Evolutionary conservation across 2,888 invertebrate species (phyloP).

Genomic region (Orthosia gothica): DNA sequence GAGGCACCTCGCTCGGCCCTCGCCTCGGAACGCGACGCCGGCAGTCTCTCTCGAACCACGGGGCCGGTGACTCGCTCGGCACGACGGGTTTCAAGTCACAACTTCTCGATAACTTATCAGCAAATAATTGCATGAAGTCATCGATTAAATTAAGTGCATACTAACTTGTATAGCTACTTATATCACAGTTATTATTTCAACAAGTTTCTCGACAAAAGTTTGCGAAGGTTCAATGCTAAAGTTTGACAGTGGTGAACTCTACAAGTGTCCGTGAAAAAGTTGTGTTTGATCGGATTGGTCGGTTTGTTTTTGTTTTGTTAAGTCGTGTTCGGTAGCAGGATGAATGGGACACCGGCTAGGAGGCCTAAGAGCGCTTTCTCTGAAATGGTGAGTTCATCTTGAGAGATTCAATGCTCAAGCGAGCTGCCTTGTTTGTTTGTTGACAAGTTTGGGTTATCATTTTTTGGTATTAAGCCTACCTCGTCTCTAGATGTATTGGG

Average conservation of each 20-base stretch:
- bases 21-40: constrained; percentile 49
- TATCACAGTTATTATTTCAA: constrained; percentile 45
- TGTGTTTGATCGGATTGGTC: constrained; percentile 83
- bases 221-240: constrained; percentile 73
- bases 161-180: constrained; percentile 53
- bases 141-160: constrained; percentile 86
- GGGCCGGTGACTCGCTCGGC: constrained; percentile 77
- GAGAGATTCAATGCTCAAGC: constrained; percentile 5
- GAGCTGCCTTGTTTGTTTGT: constrained; percentile 7
- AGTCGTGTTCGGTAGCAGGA: constrained; percentile 79
- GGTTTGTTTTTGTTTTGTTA: constrained; percentile 81
- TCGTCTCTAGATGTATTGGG: constrained; percentile 36
- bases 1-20: constrained; percentile 55
- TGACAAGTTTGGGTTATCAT: not conserved
- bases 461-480: constrained; percentile 36
- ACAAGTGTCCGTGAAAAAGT: constrained; percentile 89
- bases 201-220: constrained; percentile 49
- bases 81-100: constrained; percentile 62
- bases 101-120: constrained; percentile 88
- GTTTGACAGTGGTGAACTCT: constrained; percentile 84
- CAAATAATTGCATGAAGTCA: constrained; percentile 89
- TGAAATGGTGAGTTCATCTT: constrained; percentile 83
- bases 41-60: constrained; percentile 83
- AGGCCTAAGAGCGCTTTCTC: constrained; percentile 89
- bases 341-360: constrained; percentile 89